Percentiles rank a stretch among this genome's conserved stretches.
Conservation (phyloP, 2,888 invertebrate species). For the Chrysolina americana region DNA sequence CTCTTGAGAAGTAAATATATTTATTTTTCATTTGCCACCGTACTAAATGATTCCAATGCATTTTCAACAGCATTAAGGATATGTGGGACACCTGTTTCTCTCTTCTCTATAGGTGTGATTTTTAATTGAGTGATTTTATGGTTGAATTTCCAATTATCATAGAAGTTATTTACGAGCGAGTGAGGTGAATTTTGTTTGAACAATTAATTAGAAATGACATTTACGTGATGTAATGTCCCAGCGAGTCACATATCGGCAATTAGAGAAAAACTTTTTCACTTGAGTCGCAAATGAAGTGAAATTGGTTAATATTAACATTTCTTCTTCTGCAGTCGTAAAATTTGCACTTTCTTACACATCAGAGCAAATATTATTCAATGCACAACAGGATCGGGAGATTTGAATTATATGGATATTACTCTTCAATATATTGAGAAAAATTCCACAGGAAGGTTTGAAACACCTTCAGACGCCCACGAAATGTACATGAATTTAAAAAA, state of each 20-base stretch:
- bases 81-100: conserved; percentile 22
- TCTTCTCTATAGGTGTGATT: conserved; percentile 2
- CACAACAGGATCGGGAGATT: not conserved
- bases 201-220: conserved; percentile 24
- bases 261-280: not conserved
- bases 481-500: no score
- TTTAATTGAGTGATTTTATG: conserved; percentile 21
- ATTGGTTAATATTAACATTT: not conserved
- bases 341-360: not conserved
- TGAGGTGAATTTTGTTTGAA: conserved; percentile 18
- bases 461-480: no score
- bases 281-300: not conserved
- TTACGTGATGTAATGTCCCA: conserved; percentile 4
- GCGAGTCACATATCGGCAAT: conserved; percentile 11
- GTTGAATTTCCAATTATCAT: conserved; percentile 24
- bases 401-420: conserved; percentile 12
- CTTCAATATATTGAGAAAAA: not conserved
- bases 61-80: conserved; percentile 2
- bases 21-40: not conserved
- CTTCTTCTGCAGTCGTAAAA: not conserved
- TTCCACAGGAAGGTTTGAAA: no score
- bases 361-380: not conserved
- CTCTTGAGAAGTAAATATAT: no score
- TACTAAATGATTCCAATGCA: conserved; percentile 12
- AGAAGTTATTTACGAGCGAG: not conserved